A percentile compares a stretch with the other conserved stretches of the same genome.
Evolutionary conservation across 2,888 invertebrate species (phyloP).

Genomic region (Plebejus melissa): DNA sequence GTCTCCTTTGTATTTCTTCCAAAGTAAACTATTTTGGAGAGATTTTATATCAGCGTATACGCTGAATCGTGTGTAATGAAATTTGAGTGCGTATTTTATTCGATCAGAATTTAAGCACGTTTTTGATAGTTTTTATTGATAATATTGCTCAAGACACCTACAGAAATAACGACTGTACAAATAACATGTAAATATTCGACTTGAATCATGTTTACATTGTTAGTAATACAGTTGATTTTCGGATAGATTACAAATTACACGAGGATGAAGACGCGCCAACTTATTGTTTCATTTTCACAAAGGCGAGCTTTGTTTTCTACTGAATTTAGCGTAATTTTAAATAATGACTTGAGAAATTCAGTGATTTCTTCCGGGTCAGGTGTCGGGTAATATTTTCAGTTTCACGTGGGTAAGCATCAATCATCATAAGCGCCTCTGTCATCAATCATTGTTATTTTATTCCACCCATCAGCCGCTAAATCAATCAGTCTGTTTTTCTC

Average conservation of each 20-base stretch:
- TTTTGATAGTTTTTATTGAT: neutral
- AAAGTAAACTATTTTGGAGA: conserved; percentile 42
- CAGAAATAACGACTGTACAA: no score
- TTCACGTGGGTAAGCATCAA: conserved; percentile 24
- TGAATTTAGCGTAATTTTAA: conserved; percentile 9
- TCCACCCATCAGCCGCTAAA: conserved; percentile 28
- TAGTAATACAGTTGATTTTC: neutral
- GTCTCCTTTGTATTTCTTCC: conserved; percentile 59
- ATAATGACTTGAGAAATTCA: conserved; percentile 23
- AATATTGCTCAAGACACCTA: no score
- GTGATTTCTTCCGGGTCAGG: conserved; percentile 25
- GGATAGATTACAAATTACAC: neutral
- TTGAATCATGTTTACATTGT: neutral
- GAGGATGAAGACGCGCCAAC: neutral
- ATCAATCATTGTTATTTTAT: conserved; percentile 29
- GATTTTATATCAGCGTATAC: conserved; percentile 20
- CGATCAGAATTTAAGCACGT: neutral
- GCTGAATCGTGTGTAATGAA: neutral
- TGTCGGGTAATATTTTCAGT: conserved; percentile 10
- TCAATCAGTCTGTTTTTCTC: conserved; percentile 26
- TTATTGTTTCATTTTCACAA: conserved; percentile 2
- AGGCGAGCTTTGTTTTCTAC: conserved; percentile 2
- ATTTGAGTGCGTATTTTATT: conserved; percentile 6
- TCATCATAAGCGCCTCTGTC: conserved; percentile 25
- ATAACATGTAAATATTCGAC: neutral